Percentiles rank a stretch among this genome's conserved stretches.
Conservation (phyloP, 2,888 invertebrate species). For the Meiosimyza platycephala region DNA sequence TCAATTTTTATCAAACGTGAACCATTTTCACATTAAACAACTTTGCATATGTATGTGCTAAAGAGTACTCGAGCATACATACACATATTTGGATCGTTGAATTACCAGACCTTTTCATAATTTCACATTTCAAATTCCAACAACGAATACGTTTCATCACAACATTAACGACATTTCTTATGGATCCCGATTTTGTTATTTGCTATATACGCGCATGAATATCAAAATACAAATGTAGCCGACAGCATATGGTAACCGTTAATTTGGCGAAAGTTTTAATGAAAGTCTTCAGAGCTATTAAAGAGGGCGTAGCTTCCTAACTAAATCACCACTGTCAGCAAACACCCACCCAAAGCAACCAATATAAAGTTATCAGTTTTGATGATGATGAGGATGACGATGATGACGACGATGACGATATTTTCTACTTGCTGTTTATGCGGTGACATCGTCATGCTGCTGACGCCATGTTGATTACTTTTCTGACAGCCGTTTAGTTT, state of each 20-base stretch:
- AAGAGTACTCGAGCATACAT: too few relatives aligned
- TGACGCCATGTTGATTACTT: too few relatives aligned
- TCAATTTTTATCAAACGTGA: neutral
- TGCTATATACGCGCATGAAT: too few relatives aligned
- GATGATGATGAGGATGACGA: neutral
- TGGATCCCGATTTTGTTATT: too few relatives aligned
- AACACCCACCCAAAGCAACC: neutral
- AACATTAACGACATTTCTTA: too few relatives aligned
- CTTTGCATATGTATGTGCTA: too few relatives aligned
- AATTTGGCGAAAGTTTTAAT: slow-evolving; percentile 25
- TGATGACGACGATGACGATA: too few relatives aligned
- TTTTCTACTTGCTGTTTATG: too few relatives aligned
- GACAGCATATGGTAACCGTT: slow-evolving; percentile 4
- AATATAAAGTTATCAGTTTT: neutral
- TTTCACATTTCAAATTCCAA: slow-evolving; percentile 11
- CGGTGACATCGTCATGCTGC: too few relatives aligned
- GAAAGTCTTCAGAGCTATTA: slow-evolving; percentile 1
- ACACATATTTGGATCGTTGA: too few relatives aligned
- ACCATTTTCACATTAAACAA: neutral
- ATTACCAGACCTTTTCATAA: neutral
- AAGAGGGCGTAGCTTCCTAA: slow-evolving; percentile 2
- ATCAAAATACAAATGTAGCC: neutral
- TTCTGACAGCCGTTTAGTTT: too few relatives aligned
- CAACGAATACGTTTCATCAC: neutral
- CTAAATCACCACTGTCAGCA: neutral